phyloP scores from a whole-genome alignment of 1,140 invertebrate genomes.

The Spodoptera frugiperda region DNA sequence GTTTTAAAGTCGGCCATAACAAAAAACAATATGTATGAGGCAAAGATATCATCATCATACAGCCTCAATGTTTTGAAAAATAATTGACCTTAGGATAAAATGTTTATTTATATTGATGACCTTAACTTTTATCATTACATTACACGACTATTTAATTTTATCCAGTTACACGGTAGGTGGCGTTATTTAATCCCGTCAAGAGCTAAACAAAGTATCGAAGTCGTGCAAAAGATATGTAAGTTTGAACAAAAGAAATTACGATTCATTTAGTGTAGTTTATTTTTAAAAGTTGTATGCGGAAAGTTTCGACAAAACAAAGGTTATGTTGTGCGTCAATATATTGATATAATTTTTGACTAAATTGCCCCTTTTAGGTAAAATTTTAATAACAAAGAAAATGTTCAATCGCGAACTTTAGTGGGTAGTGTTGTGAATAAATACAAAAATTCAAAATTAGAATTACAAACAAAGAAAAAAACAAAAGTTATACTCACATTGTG shows the following conservation, averaged over 20 bases:
- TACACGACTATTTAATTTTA: too few species aligned
- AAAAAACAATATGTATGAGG: too few species aligned
- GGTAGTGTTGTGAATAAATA: background rate
- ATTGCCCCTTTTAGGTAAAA: background rate
- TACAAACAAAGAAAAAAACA: slow-evolving; percentile 55
- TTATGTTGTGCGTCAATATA: background rate
- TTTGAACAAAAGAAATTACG: slow-evolving; percentile 24
- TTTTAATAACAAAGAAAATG: background rate
- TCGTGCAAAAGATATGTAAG: background rate
- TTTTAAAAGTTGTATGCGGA: background rate
- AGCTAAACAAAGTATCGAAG: too few species aligned
- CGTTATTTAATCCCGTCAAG: too few species aligned
- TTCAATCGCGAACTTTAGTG: background rate
- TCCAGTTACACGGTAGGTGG: too few species aligned
- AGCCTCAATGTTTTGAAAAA: too few species aligned
- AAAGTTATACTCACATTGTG: slow-evolving; percentile 85
- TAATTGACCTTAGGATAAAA: too few species aligned
- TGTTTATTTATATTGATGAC: too few species aligned
- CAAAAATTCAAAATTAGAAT: background rate
- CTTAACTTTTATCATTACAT: too few species aligned
- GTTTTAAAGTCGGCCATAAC: too few species aligned
- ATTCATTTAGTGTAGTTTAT: background rate
- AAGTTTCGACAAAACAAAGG: background rate
- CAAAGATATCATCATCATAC: too few species aligned
- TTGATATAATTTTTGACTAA: background rate